phyloP scores from a whole-genome alignment of 2,888 invertebrate genomes.

The Acleris laterana region DNA sequence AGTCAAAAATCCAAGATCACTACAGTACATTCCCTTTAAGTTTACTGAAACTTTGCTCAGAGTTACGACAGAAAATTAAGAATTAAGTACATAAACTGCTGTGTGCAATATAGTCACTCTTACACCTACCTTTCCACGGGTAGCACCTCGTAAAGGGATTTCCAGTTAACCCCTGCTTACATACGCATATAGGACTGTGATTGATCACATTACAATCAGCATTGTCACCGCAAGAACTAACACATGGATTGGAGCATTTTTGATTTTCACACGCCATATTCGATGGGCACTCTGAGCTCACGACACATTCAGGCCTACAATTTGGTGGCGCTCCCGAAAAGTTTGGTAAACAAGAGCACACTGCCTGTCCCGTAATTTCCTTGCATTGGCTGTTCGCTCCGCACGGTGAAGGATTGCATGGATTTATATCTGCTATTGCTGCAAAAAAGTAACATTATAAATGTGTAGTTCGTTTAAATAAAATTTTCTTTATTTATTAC shows the following conservation, averaged over 20 bases:
- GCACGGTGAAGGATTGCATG: conserved; percentile 86
- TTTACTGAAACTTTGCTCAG: neutral
- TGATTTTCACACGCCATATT: conserved; percentile 88
- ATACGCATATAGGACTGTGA: conserved; percentile 91
- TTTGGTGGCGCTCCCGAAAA: conserved; percentile 88
- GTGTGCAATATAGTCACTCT: neutral
- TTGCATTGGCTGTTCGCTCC: conserved; percentile 91
- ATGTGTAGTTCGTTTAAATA: too few species aligned
- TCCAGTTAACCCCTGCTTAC: conserved; percentile 88
- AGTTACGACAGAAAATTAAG: too few species aligned
- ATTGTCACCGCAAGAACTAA: conserved; percentile 85
- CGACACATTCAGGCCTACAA: conserved; percentile 89
- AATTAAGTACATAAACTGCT: neutral
- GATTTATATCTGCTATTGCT: conserved; percentile 65
- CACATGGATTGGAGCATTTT: conserved; percentile 88
- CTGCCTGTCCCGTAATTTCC: conserved; percentile 88
- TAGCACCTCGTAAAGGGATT: conserved; percentile 91
- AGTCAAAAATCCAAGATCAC: neutral
- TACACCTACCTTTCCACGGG: conserved; percentile 76
- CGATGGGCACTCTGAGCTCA: conserved; percentile 87
- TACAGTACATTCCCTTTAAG: neutral
- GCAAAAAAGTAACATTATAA: conserved; percentile 7
- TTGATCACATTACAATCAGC: conserved; percentile 86
- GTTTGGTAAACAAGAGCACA: conserved; percentile 87
- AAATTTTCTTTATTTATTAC: too few species aligned